A percentile compares a stretch with the other conserved stretches of the same genome.
Conservation (phyloP, 2,888 invertebrate genomes). For the Plebejus anna region DNA sequence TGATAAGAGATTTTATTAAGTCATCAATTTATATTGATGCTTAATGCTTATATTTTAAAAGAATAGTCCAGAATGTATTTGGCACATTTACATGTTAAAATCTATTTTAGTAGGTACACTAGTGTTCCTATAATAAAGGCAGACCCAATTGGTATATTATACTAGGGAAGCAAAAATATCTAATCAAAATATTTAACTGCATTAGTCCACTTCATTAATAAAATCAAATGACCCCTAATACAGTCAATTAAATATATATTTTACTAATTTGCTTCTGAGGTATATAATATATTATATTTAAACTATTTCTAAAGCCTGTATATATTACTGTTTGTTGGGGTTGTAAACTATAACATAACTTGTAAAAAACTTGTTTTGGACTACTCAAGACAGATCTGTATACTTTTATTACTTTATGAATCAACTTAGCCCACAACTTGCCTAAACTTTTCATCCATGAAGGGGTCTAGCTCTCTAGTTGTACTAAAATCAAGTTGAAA, state of each 20-base stretch:
- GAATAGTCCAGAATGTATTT: constrained; percentile 45
- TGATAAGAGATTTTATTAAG: constrained; percentile 21
- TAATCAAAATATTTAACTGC: neutral
- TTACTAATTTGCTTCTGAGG: constrained; percentile 61
- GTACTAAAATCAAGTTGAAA: constrained; percentile 64
- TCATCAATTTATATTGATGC: constrained; percentile 33
- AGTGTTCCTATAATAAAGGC: constrained; percentile 34
- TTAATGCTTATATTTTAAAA: constrained; percentile 39
- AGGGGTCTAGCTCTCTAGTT: constrained; percentile 64
- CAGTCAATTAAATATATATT: neutral
- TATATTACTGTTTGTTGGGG: constrained; percentile 42
- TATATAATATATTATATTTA: constrained; percentile 46
- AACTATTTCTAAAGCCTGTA: constrained; percentile 30
- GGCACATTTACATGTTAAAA: constrained; percentile 61
- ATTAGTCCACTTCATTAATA: constrained; percentile 20
- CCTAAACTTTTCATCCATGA: constrained; percentile 34
- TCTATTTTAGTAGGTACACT: constrained; percentile 41
- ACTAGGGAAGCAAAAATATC: constrained; percentile 59
- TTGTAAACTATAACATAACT: constrained; percentile 41
- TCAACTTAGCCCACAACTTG: constrained; percentile 29
- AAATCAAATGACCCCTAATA: constrained; percentile 1
- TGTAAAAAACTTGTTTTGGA: constrained; percentile 13
- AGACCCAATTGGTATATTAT: constrained; percentile 55
- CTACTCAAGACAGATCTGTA: constrained; percentile 65
- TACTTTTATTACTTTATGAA: constrained; percentile 47